phyloP scores from a whole-genome alignment of 2,888 invertebrate genomes.

The Beris morrisii region DNA sequence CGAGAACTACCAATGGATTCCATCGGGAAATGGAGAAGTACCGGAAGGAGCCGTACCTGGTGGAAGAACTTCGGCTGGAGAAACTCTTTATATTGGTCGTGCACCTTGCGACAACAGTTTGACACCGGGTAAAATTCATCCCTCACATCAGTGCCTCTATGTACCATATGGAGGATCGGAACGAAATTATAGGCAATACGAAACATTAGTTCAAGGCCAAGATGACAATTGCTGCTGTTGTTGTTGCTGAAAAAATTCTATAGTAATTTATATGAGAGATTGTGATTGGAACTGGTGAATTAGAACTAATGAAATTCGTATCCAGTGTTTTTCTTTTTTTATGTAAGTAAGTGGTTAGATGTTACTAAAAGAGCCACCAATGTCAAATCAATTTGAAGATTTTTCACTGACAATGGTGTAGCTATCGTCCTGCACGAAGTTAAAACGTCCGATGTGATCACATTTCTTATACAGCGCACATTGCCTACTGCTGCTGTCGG shows the following conservation, averaged over 20 bases:
- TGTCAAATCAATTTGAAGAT: no score
- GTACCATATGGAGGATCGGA: background rate
- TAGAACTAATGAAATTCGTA: no score
- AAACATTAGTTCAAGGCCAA: background rate
- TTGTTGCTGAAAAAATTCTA: constrained; percentile 8
- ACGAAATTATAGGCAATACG: background rate
- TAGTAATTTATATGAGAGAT: no score
- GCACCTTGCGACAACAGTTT: background rate
- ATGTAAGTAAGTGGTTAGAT: no score
- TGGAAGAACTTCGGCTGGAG: background rate
- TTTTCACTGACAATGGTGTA: no score
- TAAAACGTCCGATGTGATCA: no score
- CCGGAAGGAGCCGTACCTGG: background rate
- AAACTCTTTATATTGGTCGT: background rate
- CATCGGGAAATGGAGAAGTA: constrained; percentile 46
- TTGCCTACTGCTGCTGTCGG: no score
- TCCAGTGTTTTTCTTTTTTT: no score
- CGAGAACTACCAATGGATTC: constrained; percentile 57
- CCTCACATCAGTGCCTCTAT: background rate
- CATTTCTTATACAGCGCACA: no score
- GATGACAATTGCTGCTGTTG: constrained; percentile 1
- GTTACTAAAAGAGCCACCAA: no score
- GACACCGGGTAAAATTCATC: background rate
- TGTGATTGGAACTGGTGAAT: no score
- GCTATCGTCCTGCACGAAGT: no score